Base-by-base conservation (phyloP, 2,888 invertebrate species). In the Cynaeus angustus region DNA sequence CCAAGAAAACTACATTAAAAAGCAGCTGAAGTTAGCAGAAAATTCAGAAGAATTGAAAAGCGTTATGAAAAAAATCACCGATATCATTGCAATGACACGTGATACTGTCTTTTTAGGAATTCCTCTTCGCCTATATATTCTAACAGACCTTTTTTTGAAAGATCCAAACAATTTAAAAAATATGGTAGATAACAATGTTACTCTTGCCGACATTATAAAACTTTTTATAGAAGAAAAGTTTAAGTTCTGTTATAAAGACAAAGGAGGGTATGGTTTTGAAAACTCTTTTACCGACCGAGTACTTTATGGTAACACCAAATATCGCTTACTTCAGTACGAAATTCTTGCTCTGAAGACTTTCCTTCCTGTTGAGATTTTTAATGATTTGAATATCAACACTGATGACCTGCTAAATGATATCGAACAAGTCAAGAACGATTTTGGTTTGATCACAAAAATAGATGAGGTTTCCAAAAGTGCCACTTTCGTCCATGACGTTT, bases 1-100 rank as follows among this genome's bases (percentile, higher is more conserved):
- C n/a, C 37, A 37, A 37, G 7, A 37, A 37, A 37, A 37, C 7
- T 37, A 37, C 7, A 37, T 37, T n/a, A 37, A n/a, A 37, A 37
- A 37, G n/a, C 37, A 37, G 37, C n/a, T 37, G 1, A n/a, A 37
- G 1, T n/a, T 0, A 0, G n/a, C 2, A 37, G 9, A 37, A 8
- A n/a, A 37, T 37, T n/a, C 37, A 0, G 9, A 37, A 37, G 37
- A 37, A 37, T n/a, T 37, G n/a, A 37, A 8, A 0, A n/a, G 7
- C 2, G 37, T 37, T n/a, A 37, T 37, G 8, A n/a, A 37, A 6
- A 37, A 37, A 37, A 0, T 37, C 1, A 37, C n/a, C 1, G n/a
- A 8, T 6, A n/a, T 37, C 7, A 37, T 37, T n/a, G 37, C 37
- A 37, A 37, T 37, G 37, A 37, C 37, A 37, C 8, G 7, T 8